Evolutionary conservation across 92 coral and sea anemone genomes (phyloP).

Genomic region (Porites evermanni): DNA sequence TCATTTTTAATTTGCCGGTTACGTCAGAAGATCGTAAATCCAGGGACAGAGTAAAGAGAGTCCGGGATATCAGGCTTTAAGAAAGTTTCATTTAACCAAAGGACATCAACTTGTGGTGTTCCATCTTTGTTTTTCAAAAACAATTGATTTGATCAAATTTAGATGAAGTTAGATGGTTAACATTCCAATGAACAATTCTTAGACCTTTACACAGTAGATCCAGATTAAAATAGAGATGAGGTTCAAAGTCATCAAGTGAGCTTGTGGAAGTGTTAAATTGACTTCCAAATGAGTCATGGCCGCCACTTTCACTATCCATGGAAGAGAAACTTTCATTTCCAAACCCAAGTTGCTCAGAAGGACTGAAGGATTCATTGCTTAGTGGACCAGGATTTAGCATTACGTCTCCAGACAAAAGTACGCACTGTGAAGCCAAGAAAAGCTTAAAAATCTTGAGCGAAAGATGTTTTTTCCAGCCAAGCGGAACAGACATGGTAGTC

Average conservation of each 20-base stretch:
- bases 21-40: background rate
- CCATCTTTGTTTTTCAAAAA: background rate
- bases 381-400: constrained; percentile 62
- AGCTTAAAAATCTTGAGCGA: constrained; percentile 46
- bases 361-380: constrained; percentile 31
- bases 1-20: constrained; percentile 1
- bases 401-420: constrained; percentile 50
- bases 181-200: constrained; percentile 37
- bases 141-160: constrained; percentile 38
- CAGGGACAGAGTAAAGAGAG: constrained; percentile 2
- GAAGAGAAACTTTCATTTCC: constrained; percentile 57
- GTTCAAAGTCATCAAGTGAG: constrained; percentile 35
- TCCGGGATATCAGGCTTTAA: constrained; percentile 14
- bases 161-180: constrained; percentile 19
- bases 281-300: constrained; percentile 29
- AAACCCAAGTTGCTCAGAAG: constrained; percentile 24
- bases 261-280: constrained; percentile 41
- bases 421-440: constrained; percentile 48
- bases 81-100: constrained; percentile 17
- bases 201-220: constrained; percentile 10
- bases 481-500: constrained; percentile 36
- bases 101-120: background rate
- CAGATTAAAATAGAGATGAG: constrained; percentile 53
- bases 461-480: constrained; percentile 44
- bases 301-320: constrained; percentile 58